phyloP scores from a whole-genome alignment of 2,888 invertebrate species.

The Cryptus viduatorius region DNA sequence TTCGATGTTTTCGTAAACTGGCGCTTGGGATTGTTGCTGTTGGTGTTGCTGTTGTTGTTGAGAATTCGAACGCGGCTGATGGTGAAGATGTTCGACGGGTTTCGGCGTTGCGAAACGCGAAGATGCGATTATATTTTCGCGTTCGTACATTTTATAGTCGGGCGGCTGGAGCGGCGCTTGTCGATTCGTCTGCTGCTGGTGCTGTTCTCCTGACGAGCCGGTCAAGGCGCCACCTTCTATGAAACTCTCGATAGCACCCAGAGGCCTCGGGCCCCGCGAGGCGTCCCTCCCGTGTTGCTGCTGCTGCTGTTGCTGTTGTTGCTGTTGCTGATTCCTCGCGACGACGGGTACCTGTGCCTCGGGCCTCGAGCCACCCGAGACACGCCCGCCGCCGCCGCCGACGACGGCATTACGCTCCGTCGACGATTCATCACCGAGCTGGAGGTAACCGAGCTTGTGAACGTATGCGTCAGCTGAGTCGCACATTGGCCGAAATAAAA shows the following conservation, averaged over 20 bases:
- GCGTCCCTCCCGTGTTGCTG: conserved; percentile 65
- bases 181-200: conserved; percentile 66
- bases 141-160: conserved; percentile 88
- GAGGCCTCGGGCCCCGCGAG: conserved; percentile 84
- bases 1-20: conserved; percentile 94
- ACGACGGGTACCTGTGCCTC: conserved; percentile 83
- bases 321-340: conserved; percentile 70
- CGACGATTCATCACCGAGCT: conserved; percentile 80
- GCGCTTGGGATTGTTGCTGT: conserved; percentile 82
- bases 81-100: conserved; percentile 88
- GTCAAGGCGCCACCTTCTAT: conserved; percentile 84
- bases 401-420: conserved; percentile 64
- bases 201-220: conserved; percentile 62
- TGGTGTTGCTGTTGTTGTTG: conserved; percentile 79
- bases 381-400: conserved; percentile 64
- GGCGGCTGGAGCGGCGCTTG: conserved; percentile 75
- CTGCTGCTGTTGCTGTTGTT: conserved; percentile 52
- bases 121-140: conserved; percentile 91
- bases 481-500: conserved; percentile 80
- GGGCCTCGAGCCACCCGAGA: conserved; percentile 79
- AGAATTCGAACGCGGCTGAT: conserved; percentile 85
- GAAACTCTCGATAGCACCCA: conserved; percentile 90
- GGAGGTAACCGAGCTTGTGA: conserved; percentile 83
- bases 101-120: conserved; percentile 93
- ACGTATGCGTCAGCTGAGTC: conserved; percentile 83